phyloP scores from a whole-genome alignment of 2,113 vertebrate species.

The Notothenia rossii region DNA sequence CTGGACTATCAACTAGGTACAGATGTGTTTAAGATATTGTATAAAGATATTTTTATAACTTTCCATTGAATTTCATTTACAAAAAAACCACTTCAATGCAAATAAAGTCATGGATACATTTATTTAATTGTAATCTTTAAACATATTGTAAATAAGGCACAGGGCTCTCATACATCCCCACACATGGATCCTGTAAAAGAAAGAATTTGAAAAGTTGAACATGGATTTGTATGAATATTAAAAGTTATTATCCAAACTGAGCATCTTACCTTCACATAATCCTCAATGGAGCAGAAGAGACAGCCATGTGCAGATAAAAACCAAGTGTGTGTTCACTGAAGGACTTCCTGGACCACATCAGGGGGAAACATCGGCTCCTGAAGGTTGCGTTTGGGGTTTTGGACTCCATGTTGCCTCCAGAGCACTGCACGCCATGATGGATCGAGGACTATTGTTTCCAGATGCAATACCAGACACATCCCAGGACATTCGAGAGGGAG shows the following conservation, averaged over 20 bases:
- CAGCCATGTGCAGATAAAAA: neutral
- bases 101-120: constrained; percentile 32
- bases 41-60: neutral
- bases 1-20: neutral
- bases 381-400: constrained; percentile 36
- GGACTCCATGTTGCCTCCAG: constrained; percentile 75
- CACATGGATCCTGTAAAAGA: constrained; percentile 21
- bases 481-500: constrained; percentile 69
- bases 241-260: neutral
- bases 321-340: too few species aligned
- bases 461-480: constrained; percentile 80
- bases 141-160: neutral
- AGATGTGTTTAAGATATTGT: neutral
- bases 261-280: neutral
- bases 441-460: constrained; percentile 61
- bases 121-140: constrained; percentile 43
- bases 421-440: constrained; percentile 54
- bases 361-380: constrained; percentile 56
- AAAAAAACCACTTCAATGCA: neutral
- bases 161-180: neutral
- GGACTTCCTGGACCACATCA: neutral
- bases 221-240: neutral
- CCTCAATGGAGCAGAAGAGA: too few species aligned
- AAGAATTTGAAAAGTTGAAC: neutral
- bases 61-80: neutral